Conservation (phyloP, 2,888 invertebrate genomes). For the Xylocampa areola region DNA sequence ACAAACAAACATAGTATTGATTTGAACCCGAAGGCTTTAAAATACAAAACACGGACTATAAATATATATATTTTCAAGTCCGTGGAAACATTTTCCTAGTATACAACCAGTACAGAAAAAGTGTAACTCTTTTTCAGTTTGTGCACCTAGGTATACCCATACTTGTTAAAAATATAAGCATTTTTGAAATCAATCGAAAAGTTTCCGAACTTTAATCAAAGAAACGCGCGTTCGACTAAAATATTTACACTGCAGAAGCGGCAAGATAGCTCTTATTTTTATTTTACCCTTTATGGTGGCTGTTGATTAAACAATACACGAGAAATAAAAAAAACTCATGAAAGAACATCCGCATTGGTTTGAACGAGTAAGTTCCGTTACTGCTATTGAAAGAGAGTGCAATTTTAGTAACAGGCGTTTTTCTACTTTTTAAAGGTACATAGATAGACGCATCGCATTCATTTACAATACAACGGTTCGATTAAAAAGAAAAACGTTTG, state of each 20-base stretch:
- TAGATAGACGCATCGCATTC: no score
- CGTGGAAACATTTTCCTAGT: no score
- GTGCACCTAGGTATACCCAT: no score
- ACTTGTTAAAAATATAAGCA: no score
- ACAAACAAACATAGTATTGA: no score
- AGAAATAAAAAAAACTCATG: constrained; percentile 5
- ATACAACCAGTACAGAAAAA: no score
- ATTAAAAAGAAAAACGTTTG: constrained; percentile 11
- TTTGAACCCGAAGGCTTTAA: no score
- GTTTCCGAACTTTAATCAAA: background rate
- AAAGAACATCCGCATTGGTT: constrained; percentile 29
- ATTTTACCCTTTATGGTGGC: constrained; percentile 9
- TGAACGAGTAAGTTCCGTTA: constrained; percentile 22
- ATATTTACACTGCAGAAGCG: background rate
- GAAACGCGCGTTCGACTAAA: background rate
- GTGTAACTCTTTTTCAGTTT: no score
- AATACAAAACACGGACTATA: no score
- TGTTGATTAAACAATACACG: constrained; percentile 25
- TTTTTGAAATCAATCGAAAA: background rate
- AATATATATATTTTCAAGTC: no score
- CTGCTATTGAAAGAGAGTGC: constrained; percentile 16
- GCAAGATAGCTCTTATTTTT: constrained; percentile 3
- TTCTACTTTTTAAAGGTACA: background rate
- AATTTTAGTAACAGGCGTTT: constrained; percentile 28
- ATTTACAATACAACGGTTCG: constrained; percentile 10